Evolutionary conservation across 2,113 vertebrate species (phyloP).

Genomic region (Chaetodon trifascialis): DNA sequence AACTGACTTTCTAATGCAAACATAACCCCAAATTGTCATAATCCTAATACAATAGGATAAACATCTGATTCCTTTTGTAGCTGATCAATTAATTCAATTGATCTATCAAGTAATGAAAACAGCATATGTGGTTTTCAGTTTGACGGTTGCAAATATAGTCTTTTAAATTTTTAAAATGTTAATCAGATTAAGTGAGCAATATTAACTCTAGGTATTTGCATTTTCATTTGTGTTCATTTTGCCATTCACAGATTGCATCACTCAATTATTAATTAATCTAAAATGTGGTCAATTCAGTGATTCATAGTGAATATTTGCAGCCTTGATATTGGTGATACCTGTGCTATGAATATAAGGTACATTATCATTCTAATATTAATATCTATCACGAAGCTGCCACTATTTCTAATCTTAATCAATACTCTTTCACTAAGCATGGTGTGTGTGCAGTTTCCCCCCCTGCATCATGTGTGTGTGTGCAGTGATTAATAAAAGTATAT

Average conservation of each 20-base stretch:
- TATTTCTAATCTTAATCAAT: background rate
- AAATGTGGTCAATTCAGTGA: background rate
- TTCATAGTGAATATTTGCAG: background rate
- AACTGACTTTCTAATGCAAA: conserved; percentile 30
- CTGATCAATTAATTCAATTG: background rate
- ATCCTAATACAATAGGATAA: conserved; percentile 17
- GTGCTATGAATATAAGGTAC: background rate
- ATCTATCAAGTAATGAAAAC: background rate
- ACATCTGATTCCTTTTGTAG: background rate
- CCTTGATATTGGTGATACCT: background rate
- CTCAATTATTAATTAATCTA: background rate
- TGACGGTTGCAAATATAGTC: background rate
- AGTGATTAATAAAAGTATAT: too few relatives aligned
- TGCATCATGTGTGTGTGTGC: too few relatives aligned
- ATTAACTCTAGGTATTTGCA: background rate
- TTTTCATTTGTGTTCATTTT: background rate
- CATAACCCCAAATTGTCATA: background rate
- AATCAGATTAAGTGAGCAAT: background rate
- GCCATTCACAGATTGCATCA: background rate
- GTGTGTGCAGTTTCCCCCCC: too few relatives aligned
- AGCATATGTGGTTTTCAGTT: background rate
- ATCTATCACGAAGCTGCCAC: background rate
- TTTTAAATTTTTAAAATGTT: background rate
- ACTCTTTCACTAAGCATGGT: too few relatives aligned
- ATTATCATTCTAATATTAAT: background rate